Base-by-base conservation (phyloP, 2,113 vertebrate species). In the Sceloporus undulatus region DNA sequence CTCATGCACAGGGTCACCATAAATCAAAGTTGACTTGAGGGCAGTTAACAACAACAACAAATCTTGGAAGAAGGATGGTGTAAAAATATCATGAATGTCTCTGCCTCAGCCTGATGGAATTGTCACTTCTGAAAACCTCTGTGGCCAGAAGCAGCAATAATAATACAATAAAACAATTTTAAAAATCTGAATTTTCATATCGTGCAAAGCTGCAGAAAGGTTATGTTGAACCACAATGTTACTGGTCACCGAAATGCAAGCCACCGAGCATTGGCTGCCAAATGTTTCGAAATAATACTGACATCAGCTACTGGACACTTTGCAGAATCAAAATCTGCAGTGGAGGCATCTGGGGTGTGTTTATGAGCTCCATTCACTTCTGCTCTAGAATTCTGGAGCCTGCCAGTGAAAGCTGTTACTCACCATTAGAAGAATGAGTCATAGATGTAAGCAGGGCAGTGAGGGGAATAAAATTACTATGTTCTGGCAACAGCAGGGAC, bases 361-460 rank as follows among this genome's bases (percentile, higher is more conserved):
- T 87, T 52, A 82, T 82, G 86, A 68, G 70, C 10, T 70, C 27
- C 42, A 87, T 48, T 65, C 79, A 82, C 82, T 87, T 82, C 56
- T 75, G 38, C 79, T 75, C 79, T 59, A 56, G 48, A 74, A 62
- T 82, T 81, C 82, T 82, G 75, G 38, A 82, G 79, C 79, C 56
- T 23, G 9, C 9, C 48, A 29, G 42, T 85, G 74, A 86, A 89
- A 66, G 78, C 71, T 76, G 59, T 81, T 42, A 56, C 85, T 89
- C 84, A 82, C 78, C 84, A 82, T 89, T 77, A 80, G 59, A 82
- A 40, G n/a, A 89, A 89, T 82, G 88, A 76, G 84, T 76, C 88
- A 82, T 19, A 52, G 42, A 54, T n/a, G 59, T 85, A 82, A 77
- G 59, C 8, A 0, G 54, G 82, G 21, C 21, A 66, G 48, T 25